Evolutionary conservation across 2,113 vertebrate species (phyloP), one percentile per base, ranked within the genome.

Genomic region (Ailuropoda melanoleuca): DNA sequence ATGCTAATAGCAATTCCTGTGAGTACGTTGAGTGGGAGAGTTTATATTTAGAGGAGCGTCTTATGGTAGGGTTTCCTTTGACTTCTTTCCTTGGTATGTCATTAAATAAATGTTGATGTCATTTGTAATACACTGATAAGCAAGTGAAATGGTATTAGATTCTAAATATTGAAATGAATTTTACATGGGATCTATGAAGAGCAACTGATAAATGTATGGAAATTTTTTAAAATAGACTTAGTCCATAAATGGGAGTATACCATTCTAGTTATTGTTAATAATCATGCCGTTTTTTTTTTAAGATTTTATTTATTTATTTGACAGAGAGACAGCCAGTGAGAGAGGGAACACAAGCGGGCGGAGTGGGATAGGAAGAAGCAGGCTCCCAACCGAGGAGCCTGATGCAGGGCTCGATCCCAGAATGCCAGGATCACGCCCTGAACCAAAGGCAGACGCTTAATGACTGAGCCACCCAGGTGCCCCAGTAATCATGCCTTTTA

Each of bases 1-100:
- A 98, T 8, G 97, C 98, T 46, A 98, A 98, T 88, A 98, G 98
- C 98, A 99, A 98, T 93, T 98, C 99, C 92, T 99, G 99, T 98
- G 97, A 99, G 99, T 98, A 96, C 75, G 50, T 39, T 92, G 74
- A 48, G 0, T 19, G 60, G 75, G 23, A 83, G n/a, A 60, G 62
- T 89, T 87, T 86, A 48, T 89, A 17, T 34, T 55, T 86, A 53
- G 58, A 68, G n/a, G 66, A 62, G 19, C 58, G 10, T 84, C 23
- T 66, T 21, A 48, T 39, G 58, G 62, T 66, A 85, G 17, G 60
- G 68, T 92, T 96, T 92, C n/a, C 91, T 0, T 64, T 50, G 46
- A 64, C 17, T 23, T 7, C 48, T 83, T 68, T 70, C 50, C 66
- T 92, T 31, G 34, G 13, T 68, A 13, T 80, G 7, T 68, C 78